phyloP scores from a whole-genome alignment of 2,888 invertebrate genomes.

The Nymphalis polychloros region DNA sequence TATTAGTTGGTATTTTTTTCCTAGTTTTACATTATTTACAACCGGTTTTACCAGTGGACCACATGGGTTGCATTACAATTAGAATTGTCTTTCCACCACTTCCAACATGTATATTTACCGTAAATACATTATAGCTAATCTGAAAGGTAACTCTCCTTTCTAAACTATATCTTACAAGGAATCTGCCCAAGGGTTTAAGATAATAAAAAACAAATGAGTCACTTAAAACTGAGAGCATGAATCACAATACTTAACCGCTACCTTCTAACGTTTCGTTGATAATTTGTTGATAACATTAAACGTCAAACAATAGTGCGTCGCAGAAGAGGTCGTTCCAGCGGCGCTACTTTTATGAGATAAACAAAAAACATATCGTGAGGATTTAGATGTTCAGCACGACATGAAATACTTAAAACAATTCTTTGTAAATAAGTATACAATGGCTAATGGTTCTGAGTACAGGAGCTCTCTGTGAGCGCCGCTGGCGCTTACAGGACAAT shows the following conservation, averaged over 20 bases:
- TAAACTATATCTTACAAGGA: constrained; percentile 38
- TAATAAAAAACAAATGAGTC: constrained; percentile 54
- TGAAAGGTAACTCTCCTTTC: constrained; percentile 30
- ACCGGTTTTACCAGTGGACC: too few species aligned
- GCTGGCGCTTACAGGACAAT: constrained; percentile 68
- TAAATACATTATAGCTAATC: constrained; percentile 10
- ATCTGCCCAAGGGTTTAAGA: constrained; percentile 38
- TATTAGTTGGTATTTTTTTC: too few species aligned
- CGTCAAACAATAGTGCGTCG: constrained; percentile 52
- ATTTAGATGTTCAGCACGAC: constrained; percentile 39
- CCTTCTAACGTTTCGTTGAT: constrained; percentile 62
- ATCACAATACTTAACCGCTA: constrained; percentile 63
- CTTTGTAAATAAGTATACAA: constrained; percentile 46
- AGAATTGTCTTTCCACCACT: too few species aligned
- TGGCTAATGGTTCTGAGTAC: constrained; percentile 55
- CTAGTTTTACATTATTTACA: too few species aligned
- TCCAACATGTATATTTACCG: too few species aligned
- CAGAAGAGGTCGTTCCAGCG: constrained; percentile 46
- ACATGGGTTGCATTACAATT: too few species aligned
- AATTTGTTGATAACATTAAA: constrained; percentile 55
- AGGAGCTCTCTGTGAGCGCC: constrained; percentile 58
- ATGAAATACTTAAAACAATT: constrained; percentile 45
- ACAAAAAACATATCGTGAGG: constrained; percentile 38
- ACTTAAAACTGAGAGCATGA: constrained; percentile 52
- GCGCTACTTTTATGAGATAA: constrained; percentile 37